Evolutionary conservation across 2,888 invertebrate species (phyloP).

Genomic region (Agrilus cyanescens): DNA sequence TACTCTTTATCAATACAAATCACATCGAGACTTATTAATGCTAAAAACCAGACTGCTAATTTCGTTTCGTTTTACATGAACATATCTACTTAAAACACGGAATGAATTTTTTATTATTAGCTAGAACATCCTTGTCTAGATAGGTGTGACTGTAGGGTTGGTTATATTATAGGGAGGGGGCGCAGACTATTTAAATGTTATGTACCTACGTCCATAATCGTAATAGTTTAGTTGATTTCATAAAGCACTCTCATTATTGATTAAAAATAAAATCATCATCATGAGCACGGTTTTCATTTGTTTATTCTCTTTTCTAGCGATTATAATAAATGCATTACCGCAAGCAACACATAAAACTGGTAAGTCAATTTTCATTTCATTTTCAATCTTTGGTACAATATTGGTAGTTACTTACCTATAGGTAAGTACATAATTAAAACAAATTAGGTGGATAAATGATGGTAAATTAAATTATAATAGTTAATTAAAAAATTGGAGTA

Average conservation of each 20-base stretch:
- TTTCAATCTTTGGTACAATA: too few species aligned
- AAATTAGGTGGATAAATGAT: too few species aligned
- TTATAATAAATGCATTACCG: conserved; percentile 6
- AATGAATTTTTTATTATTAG: conserved; percentile 27
- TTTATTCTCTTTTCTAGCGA: conserved; percentile 11
- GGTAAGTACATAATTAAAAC: too few species aligned
- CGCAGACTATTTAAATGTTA: conserved; percentile 19
- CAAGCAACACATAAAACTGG: too few species aligned
- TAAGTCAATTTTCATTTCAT: too few species aligned
- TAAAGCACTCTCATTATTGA: conserved; percentile 4
- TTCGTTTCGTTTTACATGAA: conserved; percentile 31
- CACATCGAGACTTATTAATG: conserved; percentile 27
- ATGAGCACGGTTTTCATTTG: conserved; percentile 13
- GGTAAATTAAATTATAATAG: too few species aligned
- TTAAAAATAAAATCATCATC: conserved; percentile 5
- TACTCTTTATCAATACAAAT: conserved; percentile 27
- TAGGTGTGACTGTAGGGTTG: conserved; percentile 23
- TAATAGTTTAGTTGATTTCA: conserved; percentile 15
- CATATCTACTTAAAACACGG: conserved; percentile 24
- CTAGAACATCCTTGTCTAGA: conserved; percentile 21
- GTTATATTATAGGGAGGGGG: conserved; percentile 22
- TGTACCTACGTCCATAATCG: conserved; percentile 15
- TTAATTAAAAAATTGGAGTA: too few species aligned
- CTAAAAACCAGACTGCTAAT: conserved; percentile 31
- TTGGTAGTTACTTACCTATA: too few species aligned